phyloP scores from a whole-genome alignment of 2,888 invertebrate genomes.

The Ligdia adustata region DNA sequence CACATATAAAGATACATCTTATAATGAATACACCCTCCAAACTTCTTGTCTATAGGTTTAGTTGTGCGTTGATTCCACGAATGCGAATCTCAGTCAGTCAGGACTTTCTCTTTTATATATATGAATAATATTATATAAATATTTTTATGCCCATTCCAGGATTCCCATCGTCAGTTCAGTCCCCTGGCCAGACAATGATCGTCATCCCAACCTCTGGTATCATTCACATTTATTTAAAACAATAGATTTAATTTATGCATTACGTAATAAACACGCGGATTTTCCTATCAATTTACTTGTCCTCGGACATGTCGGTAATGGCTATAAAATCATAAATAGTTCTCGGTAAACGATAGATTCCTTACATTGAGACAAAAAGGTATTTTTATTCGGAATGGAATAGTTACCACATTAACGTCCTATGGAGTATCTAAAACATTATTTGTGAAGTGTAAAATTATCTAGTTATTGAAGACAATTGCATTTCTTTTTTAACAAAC shows the following conservation, averaged over 20 bases:
- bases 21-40: too few relatives aligned
- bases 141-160: conserved; percentile 17
- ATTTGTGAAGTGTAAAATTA: too few relatives aligned
- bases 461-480: too few relatives aligned
- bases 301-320: not conserved
- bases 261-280: conserved; percentile 23
- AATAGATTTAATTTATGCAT: not conserved
- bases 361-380: not conserved
- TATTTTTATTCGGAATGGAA: not conserved
- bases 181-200: conserved; percentile 39
- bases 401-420: too few relatives aligned
- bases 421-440: too few relatives aligned
- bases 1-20: too few relatives aligned
- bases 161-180: conserved; percentile 20
- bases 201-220: conserved; percentile 38
- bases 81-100: too few relatives aligned
- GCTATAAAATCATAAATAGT: not conserved
- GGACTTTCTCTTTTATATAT: too few relatives aligned
- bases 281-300: conserved; percentile 22
- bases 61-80: too few relatives aligned
- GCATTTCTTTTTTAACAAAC: too few relatives aligned
- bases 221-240: not conserved
- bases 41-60: too few relatives aligned
- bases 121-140: too few relatives aligned
- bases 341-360: conserved; percentile 4